Conservation (phyloP, 2,113 vertebrate species). For the Pseudorasbora parva region DNA sequence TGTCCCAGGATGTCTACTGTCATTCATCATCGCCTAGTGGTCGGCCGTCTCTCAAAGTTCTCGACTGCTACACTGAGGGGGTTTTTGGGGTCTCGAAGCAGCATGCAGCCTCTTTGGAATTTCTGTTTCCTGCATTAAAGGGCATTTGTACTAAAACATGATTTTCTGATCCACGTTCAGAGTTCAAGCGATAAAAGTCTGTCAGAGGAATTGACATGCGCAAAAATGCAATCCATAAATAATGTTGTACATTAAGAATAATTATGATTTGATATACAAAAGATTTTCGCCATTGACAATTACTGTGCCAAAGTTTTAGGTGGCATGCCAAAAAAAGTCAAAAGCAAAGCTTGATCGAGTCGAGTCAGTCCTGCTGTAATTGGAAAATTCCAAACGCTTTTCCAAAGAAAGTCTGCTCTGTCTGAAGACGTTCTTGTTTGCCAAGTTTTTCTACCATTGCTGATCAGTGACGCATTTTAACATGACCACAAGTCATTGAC, state of each 20-base stretch:
- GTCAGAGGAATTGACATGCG: constrained; percentile 3
- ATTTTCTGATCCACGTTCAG: background rate
- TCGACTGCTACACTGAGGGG: background rate
- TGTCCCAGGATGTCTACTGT: constrained; percentile 6
- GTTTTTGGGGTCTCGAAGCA: background rate
- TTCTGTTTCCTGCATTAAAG: constrained; percentile 11
- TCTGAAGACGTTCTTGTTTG: constrained; percentile 37
- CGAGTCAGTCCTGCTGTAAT: background rate
- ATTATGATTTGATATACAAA: background rate
- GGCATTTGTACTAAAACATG: background rate
- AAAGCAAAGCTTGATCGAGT: constrained; percentile 1
- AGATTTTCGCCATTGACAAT: constrained; percentile 17
- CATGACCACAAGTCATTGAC: background rate
- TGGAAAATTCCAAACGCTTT: background rate
- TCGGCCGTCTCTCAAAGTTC: background rate
- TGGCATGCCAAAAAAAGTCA: constrained; percentile 33
- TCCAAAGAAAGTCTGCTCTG: background rate
- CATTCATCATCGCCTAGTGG: background rate
- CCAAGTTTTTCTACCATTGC: constrained; percentile 39
- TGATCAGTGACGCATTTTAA: background rate
- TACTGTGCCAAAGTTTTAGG: constrained; percentile 47
- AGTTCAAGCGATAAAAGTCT: background rate
- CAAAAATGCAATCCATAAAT: background rate
- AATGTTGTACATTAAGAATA: constrained; percentile 1
- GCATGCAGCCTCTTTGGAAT: constrained; percentile 15